Evolutionary conservation across 2,113 vertebrate species (phyloP).

Genomic region (Pelobates fuscus): DNA sequence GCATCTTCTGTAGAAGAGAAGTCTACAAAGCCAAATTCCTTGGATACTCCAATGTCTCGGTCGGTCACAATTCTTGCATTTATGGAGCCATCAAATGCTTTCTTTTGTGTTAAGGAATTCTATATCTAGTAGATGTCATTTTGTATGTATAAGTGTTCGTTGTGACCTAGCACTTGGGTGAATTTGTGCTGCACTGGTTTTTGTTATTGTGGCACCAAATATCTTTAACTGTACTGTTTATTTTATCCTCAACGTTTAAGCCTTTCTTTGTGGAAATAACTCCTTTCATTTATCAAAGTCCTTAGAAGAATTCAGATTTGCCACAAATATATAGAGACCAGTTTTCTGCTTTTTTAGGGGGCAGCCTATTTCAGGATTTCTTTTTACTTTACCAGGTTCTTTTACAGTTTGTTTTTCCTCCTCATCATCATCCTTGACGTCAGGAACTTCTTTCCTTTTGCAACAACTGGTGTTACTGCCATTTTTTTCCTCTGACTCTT

Average conservation of each 20-base stretch:
- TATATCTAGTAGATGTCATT: no score
- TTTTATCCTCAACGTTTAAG: slow-evolving; percentile 73
- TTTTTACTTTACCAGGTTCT: slow-evolving; percentile 74
- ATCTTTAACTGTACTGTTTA: slow-evolving; percentile 86
- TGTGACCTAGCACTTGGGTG: no score
- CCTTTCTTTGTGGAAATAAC: slow-evolving; percentile 88
- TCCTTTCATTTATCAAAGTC: slow-evolving; percentile 84
- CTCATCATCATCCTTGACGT: slow-evolving; percentile 77
- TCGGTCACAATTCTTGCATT: slow-evolving; percentile 90
- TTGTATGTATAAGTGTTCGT: no score
- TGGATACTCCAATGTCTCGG: slow-evolving; percentile 89
- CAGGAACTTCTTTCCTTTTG: slow-evolving; percentile 81
- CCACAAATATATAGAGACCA: slow-evolving; percentile 79
- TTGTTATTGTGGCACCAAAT: slow-evolving; percentile 89
- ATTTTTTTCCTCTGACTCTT: slow-evolving; percentile 84
- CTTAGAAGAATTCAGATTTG: slow-evolving; percentile 80
- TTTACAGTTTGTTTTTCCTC: slow-evolving; percentile 74
- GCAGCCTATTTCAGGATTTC: slow-evolving; percentile 71
- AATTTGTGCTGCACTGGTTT: no score
- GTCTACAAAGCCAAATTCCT: slow-evolving; percentile 96
- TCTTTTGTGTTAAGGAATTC: slow-evolving; percentile 83
- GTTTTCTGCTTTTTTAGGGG: slow-evolving; percentile 74
- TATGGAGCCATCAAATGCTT: slow-evolving; percentile 84
- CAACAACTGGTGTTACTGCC: slow-evolving; percentile 75
- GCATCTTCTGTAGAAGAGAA: slow-evolving; percentile 89